Percentiles rank a stretch among this genome's conserved stretches.
Evolutionary conservation across 2,797 vertebrate genomes (phyloP).

Genomic region (Ptychobarbus kaznakovi): DNA sequence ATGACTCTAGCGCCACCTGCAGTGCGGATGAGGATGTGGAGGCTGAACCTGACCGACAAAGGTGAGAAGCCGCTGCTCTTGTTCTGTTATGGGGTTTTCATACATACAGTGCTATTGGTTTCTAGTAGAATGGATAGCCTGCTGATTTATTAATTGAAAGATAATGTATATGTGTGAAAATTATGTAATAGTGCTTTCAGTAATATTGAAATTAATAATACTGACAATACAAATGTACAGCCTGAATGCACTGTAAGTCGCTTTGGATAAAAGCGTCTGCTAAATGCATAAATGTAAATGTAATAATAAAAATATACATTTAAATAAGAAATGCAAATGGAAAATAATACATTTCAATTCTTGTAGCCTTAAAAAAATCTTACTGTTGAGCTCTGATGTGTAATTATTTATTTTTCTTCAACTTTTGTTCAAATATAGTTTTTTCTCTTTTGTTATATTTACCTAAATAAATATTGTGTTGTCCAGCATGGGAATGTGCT

Average conservation of each 20-base stretch:
- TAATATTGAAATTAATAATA: background rate
- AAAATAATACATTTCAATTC: background rate
- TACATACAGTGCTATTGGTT: background rate
- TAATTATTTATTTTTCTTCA: background rate
- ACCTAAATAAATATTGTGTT: background rate
- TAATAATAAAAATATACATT: background rate
- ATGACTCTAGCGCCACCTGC: conserved; percentile 99
- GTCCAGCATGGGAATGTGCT: background rate
- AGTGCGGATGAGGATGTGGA: conserved; percentile 98
- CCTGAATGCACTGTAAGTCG: too few species aligned
- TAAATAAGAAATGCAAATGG: background rate
- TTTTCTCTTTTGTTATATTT: background rate
- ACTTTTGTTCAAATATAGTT: background rate
- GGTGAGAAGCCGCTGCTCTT: conserved; percentile 66
- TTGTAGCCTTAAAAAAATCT: background rate
- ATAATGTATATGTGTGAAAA: background rate
- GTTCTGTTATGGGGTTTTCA: background rate
- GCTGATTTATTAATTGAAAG: background rate
- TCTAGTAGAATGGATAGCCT: background rate
- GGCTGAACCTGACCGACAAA: conserved; percentile 89
- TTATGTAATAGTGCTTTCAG: background rate
- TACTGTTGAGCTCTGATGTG: background rate
- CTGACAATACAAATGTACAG: too few species aligned
- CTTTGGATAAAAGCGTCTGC: too few species aligned
- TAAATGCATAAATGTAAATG: too few species aligned